These are phyloP conservation scores for Nothocercus julius DNA, from an alignment of 2,113 vertebrate species.

Conservation along the genomic window DNA sequence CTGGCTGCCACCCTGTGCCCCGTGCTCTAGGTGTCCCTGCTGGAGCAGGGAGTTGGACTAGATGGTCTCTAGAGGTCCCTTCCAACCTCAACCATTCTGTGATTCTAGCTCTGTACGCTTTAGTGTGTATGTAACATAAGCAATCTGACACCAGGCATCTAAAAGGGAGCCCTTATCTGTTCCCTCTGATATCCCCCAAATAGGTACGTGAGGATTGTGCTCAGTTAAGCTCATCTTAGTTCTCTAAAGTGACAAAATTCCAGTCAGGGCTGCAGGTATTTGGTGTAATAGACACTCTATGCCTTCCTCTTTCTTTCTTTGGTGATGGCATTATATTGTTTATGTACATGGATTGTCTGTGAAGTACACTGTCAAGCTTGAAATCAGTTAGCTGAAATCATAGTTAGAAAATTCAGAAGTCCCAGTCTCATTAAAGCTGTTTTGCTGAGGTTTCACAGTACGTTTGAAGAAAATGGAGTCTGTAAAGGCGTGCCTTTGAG, in stretches of 20 bases:
- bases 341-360: neutral
- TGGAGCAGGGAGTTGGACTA: no score
- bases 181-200: neutral
- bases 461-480: neutral
- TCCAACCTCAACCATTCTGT: no score
- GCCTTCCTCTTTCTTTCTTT: neutral
- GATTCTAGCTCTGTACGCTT: neutral
- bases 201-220: neutral
- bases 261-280: neutral
- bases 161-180: neutral
- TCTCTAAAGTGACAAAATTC: neutral
- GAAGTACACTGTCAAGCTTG: neutral
- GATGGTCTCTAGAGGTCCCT: no score
- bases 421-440: neutral
- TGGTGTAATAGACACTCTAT: neutral
- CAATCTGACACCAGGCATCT: neutral
- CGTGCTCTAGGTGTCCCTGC: no score
- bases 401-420: neutral
- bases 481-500: neutral
- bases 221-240: neutral
- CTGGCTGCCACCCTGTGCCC: no score
- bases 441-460: neutral
- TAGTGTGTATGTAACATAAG: neutral
- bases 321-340: neutral
- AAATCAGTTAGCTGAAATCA: neutral